Evolutionary conservation across 1,140 invertebrate genomes (phyloP).

Genomic region (Drosophila sproati): DNA sequence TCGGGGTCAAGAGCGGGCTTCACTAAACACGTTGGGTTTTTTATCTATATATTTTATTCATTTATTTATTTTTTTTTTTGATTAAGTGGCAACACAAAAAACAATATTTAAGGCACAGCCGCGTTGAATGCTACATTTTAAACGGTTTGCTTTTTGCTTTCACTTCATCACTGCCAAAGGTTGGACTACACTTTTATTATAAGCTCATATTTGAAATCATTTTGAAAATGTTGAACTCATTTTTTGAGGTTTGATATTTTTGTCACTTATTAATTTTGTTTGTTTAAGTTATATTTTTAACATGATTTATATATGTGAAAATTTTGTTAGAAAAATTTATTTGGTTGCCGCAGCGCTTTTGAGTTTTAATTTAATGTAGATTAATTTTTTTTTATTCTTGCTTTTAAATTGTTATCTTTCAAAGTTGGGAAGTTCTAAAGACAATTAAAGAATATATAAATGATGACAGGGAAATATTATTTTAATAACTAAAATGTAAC

Average conservation of each 20-base stretch:
- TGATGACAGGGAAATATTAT: too few relatives aligned
- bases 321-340: slow-evolving; percentile 25
- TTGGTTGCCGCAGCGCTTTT: slow-evolving; percentile 76
- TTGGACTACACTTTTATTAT: slow-evolving; percentile 27
- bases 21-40: slow-evolving; percentile 51
- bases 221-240: slow-evolving; percentile 49
- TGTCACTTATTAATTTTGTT: slow-evolving; percentile 20
- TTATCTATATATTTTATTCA: slow-evolving; percentile 2
- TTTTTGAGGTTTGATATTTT: slow-evolving; percentile 35
- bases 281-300: slow-evolving; percentile 14
- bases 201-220: slow-evolving; percentile 8
- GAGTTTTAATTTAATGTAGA: slow-evolving; percentile 52
- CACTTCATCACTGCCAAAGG: slow-evolving; percentile 31
- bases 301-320: slow-evolving; percentile 1
- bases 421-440: slow-evolving; percentile 25
- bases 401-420: neutral
- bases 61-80: slow-evolving; percentile 10
- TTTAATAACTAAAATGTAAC: too few relatives aligned
- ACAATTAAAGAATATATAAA: neutral
- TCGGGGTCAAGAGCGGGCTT: slow-evolving; percentile 32
- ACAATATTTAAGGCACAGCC: slow-evolving; percentile 52
- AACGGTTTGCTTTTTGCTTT: slow-evolving; percentile 21
- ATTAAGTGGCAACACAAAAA: slow-evolving; percentile 18
- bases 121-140: slow-evolving; percentile 49
- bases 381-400: neutral